phyloP scores from a whole-genome alignment of 2,113 vertebrate species.

The Lipotes vexillifer region DNA sequence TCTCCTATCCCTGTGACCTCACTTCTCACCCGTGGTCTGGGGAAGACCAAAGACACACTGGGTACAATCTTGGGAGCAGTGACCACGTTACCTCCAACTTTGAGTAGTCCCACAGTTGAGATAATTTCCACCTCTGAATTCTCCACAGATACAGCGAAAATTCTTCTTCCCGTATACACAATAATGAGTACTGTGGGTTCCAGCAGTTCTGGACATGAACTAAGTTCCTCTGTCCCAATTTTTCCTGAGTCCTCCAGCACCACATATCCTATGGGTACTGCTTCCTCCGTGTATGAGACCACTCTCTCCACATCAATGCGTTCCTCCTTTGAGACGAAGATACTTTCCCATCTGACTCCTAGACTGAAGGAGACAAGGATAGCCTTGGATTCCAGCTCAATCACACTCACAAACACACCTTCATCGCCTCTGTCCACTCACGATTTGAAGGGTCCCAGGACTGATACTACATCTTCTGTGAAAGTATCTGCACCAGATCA shows the following conservation, averaged over 20 bases:
- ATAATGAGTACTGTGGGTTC: too few species aligned
- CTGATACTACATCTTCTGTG: not conserved
- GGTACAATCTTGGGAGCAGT: rapidly evolving
- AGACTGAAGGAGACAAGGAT: not conserved
- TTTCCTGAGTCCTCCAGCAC: too few species aligned
- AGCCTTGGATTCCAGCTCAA: not conserved
- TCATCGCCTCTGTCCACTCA: not conserved
- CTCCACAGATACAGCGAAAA: not conserved
- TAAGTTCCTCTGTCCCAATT: not conserved
- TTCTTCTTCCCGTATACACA: not conserved
- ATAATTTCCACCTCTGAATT: not conserved
- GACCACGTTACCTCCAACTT: not conserved
- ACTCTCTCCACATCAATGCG: not conserved
- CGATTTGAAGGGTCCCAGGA: not conserved
- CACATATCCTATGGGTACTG: not conserved
- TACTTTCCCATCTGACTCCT: not conserved
- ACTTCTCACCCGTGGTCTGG: rapidly evolving
- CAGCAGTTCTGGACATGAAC: not conserved
- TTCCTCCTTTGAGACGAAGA: not conserved
- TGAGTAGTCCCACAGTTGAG: not conserved
- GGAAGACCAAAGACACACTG: rapidly evolving
- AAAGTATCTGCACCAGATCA: not conserved
- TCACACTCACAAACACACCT: too few species aligned
- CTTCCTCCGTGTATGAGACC: too few species aligned
- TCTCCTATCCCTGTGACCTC: rapidly evolving